These are phyloP conservation scores for Lampris incognitus DNA, from an alignment of 2,113 vertebrate species.

Conservation along the genomic window DNA sequence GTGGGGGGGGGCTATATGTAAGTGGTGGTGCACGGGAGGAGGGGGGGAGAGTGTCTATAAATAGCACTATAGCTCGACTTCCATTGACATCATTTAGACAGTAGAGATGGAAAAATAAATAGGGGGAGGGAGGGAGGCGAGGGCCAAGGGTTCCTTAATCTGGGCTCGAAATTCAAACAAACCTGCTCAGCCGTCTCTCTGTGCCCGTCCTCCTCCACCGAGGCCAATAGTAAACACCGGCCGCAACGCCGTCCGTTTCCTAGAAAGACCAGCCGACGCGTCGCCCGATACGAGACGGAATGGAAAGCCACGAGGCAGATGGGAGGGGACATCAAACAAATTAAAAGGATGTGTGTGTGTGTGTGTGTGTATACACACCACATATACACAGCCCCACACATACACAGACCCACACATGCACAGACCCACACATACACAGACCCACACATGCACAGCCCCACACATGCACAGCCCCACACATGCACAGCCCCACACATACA, in stretches of 20 bases:
- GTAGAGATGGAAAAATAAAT: conserved; percentile 88
- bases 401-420: background rate
- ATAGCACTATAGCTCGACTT: conserved; percentile 84
- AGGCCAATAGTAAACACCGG: conserved; percentile 66
- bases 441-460: no score
- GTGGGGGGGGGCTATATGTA: conserved; percentile 19
- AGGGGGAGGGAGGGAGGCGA: conserved; percentile 69
- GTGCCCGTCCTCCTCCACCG: conserved; percentile 37
- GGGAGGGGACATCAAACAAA: conserved; percentile 80
- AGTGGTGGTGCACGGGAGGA: background rate
- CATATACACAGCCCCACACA: conserved; percentile 21
- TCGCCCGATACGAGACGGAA: conserved; percentile 41
- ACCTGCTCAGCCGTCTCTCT: conserved; percentile 66
- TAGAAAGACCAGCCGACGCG: conserved; percentile 68
- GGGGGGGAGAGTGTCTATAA: conserved; percentile 74
- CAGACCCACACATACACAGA: background rate
- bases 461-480: no score
- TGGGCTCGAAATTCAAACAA: conserved; percentile 83
- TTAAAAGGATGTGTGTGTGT: conserved; percentile 74
- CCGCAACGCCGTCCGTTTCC: conserved; percentile 74
- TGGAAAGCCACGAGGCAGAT: conserved; percentile 70
- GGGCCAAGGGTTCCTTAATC: conserved; percentile 79
- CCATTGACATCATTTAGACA: conserved; percentile 88
- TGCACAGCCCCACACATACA: no score
- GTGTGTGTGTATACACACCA: conserved; percentile 56